Evolutionary conservation across 2,888 invertebrate genomes (phyloP).

Genomic region (Trachelus iudaicus): DNA sequence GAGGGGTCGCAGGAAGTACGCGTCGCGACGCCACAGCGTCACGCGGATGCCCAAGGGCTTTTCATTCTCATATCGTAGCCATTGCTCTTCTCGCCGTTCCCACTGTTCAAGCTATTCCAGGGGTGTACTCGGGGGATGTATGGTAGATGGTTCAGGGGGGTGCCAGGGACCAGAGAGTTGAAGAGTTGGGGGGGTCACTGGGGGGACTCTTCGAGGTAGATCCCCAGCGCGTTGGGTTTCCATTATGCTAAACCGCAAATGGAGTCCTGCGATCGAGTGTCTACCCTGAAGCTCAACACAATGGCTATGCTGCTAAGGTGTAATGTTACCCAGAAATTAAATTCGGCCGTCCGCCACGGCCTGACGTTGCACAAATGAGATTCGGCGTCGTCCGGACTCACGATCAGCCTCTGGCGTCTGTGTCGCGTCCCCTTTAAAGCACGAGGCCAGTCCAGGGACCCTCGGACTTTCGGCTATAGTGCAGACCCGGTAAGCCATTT

Average conservation of each 20-base stretch:
- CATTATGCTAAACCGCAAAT: slow-evolving; percentile 67
- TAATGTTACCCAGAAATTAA: slow-evolving; percentile 53
- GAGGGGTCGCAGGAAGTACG: slow-evolving; percentile 1
- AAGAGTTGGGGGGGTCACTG: slow-evolving; percentile 22
- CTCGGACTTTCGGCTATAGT: background rate
- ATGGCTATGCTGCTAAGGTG: slow-evolving; percentile 56
- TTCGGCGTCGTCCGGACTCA: slow-evolving; percentile 15
- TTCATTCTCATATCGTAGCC: no score
- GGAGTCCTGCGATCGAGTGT: slow-evolving; percentile 66
- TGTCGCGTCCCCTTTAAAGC: background rate
- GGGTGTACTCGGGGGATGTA: background rate
- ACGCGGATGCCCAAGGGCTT: no score
- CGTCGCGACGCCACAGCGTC: no score
- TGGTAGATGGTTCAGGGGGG: background rate
- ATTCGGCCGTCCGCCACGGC: slow-evolving; percentile 4
- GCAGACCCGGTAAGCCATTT: background rate
- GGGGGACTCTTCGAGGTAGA: slow-evolving; percentile 14
- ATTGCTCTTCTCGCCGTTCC: no score
- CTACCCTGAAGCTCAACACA: slow-evolving; percentile 34
- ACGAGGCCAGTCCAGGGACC: background rate
- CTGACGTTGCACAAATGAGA: slow-evolving; percentile 44
- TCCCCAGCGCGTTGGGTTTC: slow-evolving; percentile 57
- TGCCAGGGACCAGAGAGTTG: slow-evolving; percentile 1
- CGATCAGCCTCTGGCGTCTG: background rate
- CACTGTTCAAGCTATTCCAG: background rate